Percentiles rank a stretch among this genome's conserved stretches.
Conservation (phyloP, 2,888 invertebrate genomes). For the Prosopocoilus inquinatus region DNA sequence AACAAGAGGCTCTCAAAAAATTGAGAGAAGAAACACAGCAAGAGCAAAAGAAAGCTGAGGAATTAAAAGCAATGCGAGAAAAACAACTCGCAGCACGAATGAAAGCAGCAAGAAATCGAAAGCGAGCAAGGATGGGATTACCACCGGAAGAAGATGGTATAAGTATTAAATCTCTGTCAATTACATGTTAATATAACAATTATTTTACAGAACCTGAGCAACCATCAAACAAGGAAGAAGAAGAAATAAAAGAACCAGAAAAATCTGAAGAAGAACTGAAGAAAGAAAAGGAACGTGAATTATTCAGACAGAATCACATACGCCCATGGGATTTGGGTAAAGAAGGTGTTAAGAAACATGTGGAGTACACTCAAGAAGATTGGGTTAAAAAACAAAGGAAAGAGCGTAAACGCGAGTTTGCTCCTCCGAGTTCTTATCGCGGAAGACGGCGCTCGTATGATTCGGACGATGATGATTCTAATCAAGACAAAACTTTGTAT, state of each 20-base stretch:
- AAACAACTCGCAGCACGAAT: constrained; percentile 68
- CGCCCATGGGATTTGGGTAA: constrained; percentile 76
- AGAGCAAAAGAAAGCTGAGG: constrained; percentile 65
- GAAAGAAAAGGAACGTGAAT: constrained; percentile 50
- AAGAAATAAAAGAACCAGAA: constrained; percentile 29
- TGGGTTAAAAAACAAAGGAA: constrained; percentile 73
- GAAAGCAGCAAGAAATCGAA: constrained; percentile 71
- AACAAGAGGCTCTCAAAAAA: constrained; percentile 75
- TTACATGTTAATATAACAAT: constrained; percentile 17
- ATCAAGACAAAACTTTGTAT: constrained; percentile 34
- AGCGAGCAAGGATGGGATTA: constrained; percentile 69
- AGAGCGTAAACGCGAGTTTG: constrained; percentile 75
- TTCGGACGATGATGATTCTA: constrained; percentile 15
- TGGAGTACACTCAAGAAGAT: constrained; percentile 71
- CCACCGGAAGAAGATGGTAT: constrained; percentile 54
- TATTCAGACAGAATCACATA: constrained; percentile 56
- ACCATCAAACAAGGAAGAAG: constrained; percentile 35
- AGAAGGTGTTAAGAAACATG: constrained; percentile 56
- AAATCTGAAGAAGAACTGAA: constrained; percentile 20
- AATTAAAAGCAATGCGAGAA: constrained; percentile 61
- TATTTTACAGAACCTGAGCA: constrained; percentile 34
- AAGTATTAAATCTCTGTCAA: constrained; percentile 5
- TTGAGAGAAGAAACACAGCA: constrained; percentile 68
- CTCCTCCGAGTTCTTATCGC: constrained; percentile 56
- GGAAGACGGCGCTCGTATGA: background rate